Evolutionary conservation across 2,797 vertebrate genomes (phyloP).

Genomic region (Poeciliopsis turneri): DNA sequence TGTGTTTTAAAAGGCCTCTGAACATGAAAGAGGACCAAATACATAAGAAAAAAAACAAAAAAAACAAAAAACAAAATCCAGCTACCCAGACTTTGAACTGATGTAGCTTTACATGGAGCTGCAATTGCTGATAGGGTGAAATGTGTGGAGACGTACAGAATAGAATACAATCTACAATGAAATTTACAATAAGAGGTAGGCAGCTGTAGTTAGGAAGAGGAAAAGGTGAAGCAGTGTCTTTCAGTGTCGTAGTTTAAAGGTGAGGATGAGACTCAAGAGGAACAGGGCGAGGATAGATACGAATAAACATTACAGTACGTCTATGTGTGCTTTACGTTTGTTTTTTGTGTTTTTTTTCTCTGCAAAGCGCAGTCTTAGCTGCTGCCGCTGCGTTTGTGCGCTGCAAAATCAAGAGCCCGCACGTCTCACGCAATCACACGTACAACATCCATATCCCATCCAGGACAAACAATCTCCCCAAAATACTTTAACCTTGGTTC

Average conservation of each 20-base stretch:
- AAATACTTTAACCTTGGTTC: constrained; percentile 71
- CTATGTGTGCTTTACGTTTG: constrained; percentile 65
- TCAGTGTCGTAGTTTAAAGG: constrained; percentile 59
- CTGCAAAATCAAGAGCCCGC: constrained; percentile 65
- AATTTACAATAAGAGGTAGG: constrained; percentile 70
- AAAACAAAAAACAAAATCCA: constrained; percentile 34
- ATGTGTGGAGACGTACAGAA: constrained; percentile 24
- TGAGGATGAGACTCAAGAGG: not conserved
- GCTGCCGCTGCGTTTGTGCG: constrained; percentile 66
- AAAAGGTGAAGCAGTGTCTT: constrained; percentile 80
- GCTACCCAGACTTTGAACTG: constrained; percentile 34
- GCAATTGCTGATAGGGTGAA: constrained; percentile 41
- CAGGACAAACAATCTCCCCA: constrained; percentile 41
- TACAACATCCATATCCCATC: constrained; percentile 60
- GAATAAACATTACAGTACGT: constrained; percentile 73
- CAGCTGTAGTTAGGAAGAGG: constrained; percentile 64
- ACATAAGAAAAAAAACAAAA: constrained; percentile 33
- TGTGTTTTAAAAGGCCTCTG: constrained; percentile 61
- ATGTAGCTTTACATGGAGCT: constrained; percentile 35
- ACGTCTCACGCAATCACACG: constrained; percentile 38
- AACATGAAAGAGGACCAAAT: constrained; percentile 52
- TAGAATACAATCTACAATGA: constrained; percentile 42
- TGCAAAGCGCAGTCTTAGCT: constrained; percentile 58
- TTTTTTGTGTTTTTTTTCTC: constrained; percentile 7
- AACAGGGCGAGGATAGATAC: constrained; percentile 39